Evolutionary conservation across 2,113 vertebrate genomes (phyloP).

Genomic region (Conger conger): DNA sequence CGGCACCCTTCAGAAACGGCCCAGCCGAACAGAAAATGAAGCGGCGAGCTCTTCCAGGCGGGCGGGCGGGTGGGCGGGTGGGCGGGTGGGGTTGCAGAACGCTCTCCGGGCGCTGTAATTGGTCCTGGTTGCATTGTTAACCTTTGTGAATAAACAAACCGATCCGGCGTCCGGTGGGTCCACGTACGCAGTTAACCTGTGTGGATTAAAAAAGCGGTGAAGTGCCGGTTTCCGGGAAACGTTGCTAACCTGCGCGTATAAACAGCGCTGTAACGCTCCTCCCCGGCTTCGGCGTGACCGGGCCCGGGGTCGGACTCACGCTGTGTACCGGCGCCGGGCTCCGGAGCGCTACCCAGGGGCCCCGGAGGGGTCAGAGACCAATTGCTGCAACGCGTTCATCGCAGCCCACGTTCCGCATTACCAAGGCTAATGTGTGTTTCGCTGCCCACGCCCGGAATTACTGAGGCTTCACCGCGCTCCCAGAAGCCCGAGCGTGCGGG

Average conservation of each 20-base stretch:
- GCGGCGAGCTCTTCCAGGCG: not conserved
- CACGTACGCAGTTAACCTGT: not conserved
- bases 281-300: not conserved
- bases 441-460: slow-evolving; percentile 36
- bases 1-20: not conserved
- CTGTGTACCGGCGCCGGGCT: not conserved
- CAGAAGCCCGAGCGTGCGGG: slow-evolving; percentile 23
- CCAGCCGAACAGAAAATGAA: not conserved
- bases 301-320: not conserved
- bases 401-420: slow-evolving; percentile 56
- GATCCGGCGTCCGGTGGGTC: not conserved
- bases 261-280: not conserved
- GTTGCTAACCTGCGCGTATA: not conserved
- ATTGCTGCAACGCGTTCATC: slow-evolving; percentile 51
- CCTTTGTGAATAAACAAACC: not conserved
- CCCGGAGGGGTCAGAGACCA: slow-evolving; percentile 52
- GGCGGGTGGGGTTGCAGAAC: not conserved
- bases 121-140: not conserved
- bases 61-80: too few relatives aligned
- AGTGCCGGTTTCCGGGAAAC: not conserved
- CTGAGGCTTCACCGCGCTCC: slow-evolving; percentile 14
- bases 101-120: not conserved
- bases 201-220: not conserved
- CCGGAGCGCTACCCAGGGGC: slow-evolving; percentile 6
- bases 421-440: slow-evolving; percentile 48